These are phyloP conservation scores for Antitype chi DNA, from an alignment of 2,888 invertebrate species.

Conservation along the genomic window DNA sequence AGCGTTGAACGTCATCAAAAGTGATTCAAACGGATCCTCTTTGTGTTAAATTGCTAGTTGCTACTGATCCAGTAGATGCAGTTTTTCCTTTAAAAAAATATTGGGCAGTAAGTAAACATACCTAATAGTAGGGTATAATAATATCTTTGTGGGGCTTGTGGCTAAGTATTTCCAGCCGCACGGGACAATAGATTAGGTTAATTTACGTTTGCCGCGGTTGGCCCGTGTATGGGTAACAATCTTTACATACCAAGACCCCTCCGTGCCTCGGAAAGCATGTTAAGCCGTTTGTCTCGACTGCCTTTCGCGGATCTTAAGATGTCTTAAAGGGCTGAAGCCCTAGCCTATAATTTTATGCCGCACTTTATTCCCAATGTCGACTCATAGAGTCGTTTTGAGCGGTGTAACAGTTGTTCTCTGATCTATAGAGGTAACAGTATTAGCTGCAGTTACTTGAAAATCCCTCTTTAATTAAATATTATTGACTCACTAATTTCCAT, in stretches of 20 bases:
- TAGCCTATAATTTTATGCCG: not conserved
- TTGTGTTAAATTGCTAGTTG: not conserved
- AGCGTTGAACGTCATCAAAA: conserved; percentile 17
- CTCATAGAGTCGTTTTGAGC: not conserved
- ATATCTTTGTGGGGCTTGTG: too few species aligned
- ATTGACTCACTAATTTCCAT: too few species aligned
- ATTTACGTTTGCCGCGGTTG: too few species aligned
- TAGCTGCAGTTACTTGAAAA: not conserved
- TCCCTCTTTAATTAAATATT: not conserved
- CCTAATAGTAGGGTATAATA: not conserved
- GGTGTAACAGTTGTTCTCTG: too few species aligned
- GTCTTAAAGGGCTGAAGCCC: not conserved
- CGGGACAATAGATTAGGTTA: too few species aligned
- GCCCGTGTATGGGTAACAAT: too few species aligned
- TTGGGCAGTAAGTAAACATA: not conserved
- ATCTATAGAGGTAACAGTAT: not conserved
- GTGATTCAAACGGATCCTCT: not conserved
- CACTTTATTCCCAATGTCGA: not conserved
- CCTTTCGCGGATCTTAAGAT: not conserved
- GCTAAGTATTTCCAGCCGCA: too few species aligned
- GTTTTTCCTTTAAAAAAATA: not conserved
- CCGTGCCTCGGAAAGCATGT: too few species aligned
- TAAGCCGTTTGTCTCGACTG: too few species aligned
- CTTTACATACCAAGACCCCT: too few species aligned
- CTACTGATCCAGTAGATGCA: not conserved